phyloP scores from a whole-genome alignment of 2,797 vertebrate species.

The Gymnodraco acuticeps region DNA sequence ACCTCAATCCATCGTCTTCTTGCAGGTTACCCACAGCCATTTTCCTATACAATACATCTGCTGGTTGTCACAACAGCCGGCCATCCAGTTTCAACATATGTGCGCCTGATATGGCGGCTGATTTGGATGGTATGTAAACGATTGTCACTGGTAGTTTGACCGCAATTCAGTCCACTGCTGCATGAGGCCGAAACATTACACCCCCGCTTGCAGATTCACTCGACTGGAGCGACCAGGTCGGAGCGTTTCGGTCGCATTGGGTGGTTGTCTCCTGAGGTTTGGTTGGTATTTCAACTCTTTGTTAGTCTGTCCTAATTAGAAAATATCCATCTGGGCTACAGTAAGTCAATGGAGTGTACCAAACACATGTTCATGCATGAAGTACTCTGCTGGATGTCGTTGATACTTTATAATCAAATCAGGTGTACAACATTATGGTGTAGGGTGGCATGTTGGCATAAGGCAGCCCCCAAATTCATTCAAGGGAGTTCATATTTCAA shows the following conservation, averaged over 20 bases:
- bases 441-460: constrained; percentile 11
- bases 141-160: constrained; percentile 51
- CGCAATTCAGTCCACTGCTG: constrained; percentile 34
- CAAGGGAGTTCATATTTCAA: not conserved
- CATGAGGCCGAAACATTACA: constrained; percentile 36
- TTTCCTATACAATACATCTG: constrained; percentile 41
- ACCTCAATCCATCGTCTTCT: constrained; percentile 9
- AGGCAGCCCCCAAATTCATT: constrained; percentile 1
- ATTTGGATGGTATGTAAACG: constrained; percentile 62
- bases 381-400: constrained; percentile 10
- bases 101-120: constrained; percentile 34
- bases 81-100: constrained; percentile 36
- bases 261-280: constrained; percentile 42
- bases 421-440: constrained; percentile 17
- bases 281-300: constrained; percentile 31
- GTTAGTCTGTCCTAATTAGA: constrained; percentile 50
- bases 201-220: constrained; percentile 17
- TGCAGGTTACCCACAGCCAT: constrained; percentile 14
- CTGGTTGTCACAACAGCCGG: constrained; percentile 54
- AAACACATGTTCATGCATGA: constrained; percentile 39
- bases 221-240: constrained; percentile 15
- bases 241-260: constrained; percentile 9
- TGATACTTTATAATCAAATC: constrained; percentile 41
- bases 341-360: constrained; percentile 11
- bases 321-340: constrained; percentile 39